phyloP scores from a whole-genome alignment of 1,140 invertebrate genomes.

The Pomacea maculata region DNA sequence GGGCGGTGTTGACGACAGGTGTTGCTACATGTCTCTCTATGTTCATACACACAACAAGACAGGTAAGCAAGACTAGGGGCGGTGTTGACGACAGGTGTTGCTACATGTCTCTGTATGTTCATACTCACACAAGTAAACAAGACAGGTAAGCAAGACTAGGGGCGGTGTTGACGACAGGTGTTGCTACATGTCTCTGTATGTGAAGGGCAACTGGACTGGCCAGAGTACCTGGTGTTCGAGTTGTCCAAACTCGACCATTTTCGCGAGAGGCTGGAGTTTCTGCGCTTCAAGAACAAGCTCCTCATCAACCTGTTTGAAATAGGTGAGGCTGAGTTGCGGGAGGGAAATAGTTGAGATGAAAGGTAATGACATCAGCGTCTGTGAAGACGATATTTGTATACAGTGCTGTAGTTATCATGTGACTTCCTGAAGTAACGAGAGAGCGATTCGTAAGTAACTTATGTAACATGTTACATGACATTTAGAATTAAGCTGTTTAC shows the following conservation, averaged over 20 bases:
- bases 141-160: too few relatives aligned
- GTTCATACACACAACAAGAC: too few relatives aligned
- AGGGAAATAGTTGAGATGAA: not conserved
- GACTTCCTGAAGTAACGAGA: not conserved
- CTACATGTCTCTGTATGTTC: too few relatives aligned
- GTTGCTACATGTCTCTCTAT: too few relatives aligned
- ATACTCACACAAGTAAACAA: too few relatives aligned
- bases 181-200: too few relatives aligned
- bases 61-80: too few relatives aligned
- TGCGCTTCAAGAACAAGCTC: slow-evolving; percentile 55
- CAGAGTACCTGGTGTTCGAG: slow-evolving; percentile 60
- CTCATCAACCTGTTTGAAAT: slow-evolving; percentile 61
- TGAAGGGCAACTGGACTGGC: slow-evolving; percentile 53
- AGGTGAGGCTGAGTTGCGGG: slow-evolving; percentile 40
- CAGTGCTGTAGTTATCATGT: not conserved
- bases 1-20: too few relatives aligned
- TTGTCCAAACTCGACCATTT: slow-evolving; percentile 59
- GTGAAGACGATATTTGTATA: not conserved
- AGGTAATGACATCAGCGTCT: not conserved
- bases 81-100: too few relatives aligned
- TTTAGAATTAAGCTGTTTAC: not conserved
- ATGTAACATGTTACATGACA: too few relatives aligned
- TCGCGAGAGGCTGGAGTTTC: slow-evolving; percentile 57
- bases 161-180: too few relatives aligned
- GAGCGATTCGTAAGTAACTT: too few relatives aligned